Evolutionary conservation across 2,888 invertebrate species (phyloP).

Genomic region (Cyrtodaria siliqua): DNA sequence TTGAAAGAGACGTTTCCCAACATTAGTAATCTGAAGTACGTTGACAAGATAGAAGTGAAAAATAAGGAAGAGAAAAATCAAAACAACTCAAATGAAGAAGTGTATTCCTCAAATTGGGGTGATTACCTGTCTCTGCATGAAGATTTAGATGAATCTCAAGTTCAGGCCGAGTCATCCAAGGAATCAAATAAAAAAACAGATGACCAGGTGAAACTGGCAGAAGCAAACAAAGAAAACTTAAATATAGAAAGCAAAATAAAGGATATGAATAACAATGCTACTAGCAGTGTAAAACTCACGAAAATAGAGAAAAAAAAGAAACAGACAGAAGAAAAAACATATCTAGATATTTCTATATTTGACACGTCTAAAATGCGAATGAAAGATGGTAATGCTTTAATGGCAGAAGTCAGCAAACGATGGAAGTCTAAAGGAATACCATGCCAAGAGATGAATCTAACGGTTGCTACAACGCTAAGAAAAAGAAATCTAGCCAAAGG

Average conservation of each 20-base stretch:
- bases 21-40: too few relatives aligned
- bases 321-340: not conserved
- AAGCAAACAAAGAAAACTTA: too few relatives aligned
- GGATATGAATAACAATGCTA: not conserved
- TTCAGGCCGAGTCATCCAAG: not conserved
- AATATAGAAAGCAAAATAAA: too few relatives aligned
- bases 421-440: slow-evolving; percentile 3
- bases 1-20: too few relatives aligned
- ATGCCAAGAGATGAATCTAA: not conserved
- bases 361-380: not conserved
- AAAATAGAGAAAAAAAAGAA: not conserved
- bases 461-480: not conserved
- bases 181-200: not conserved
- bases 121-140: too few relatives aligned
- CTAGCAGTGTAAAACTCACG: not conserved
- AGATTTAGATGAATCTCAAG: too few relatives aligned
- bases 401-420: not conserved
- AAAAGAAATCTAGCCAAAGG: not conserved
- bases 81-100: too few relatives aligned
- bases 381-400: not conserved
- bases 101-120: too few relatives aligned
- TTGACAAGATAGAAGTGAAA: too few relatives aligned
- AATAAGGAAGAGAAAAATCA: too few relatives aligned
- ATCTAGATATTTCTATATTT: not conserved
- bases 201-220: not conserved